Base-by-base conservation (phyloP, 2,888 invertebrate species). In the Drosophila suboccidentalis region DNA sequence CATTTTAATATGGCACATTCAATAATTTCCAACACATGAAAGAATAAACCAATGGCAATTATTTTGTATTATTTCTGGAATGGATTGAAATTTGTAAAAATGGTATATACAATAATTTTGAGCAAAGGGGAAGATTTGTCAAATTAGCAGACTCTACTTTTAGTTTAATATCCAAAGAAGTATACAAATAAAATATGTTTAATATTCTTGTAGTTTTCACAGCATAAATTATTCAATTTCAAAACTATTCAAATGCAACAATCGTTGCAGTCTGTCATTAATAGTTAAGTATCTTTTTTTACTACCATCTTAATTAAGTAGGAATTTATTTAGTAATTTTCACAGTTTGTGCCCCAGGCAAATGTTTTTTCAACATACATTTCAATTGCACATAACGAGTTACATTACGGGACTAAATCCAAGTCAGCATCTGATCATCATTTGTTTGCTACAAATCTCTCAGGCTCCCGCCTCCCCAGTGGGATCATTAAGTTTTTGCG, bases 311-410 rank as follows among this genome's bases (percentile, higher is more conserved):
- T 41, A 15, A 47, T 47, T 54, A 46, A 26, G 10, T 22, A 34
- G 53, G 51, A 51, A 60, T 61, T 60, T 53, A 44, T 60, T 43
- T 51, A 49, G 60, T 44, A 62, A 55, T 55, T 55, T 55, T 29
- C 13, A 13, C 55, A 32, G 32, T 55, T 55, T 55, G 32, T n/a
- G 19, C 19, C 34, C 34, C 19, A 1, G 32, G 9, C 29, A 41
- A 43, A 32, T 55, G 15, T n/a, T 19, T 55, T 13, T 29, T 29
- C 47, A 36, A n/a, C 29, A 62, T 19, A 19, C 75, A 78, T 55
- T 70, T 75, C 70, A 68, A 73, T 77, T 78, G 66, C 69, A 78
- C 59, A 72, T 84, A 62, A 69, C 59, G 8, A 29, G 29, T 64
- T 67, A 55, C 6, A 29, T 5, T 29, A 29, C 6, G 43, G 55